These are phyloP conservation scores for Drosophila prolongata DNA, from an alignment of 2,888 invertebrate species.

Conservation along the genomic window DNA sequence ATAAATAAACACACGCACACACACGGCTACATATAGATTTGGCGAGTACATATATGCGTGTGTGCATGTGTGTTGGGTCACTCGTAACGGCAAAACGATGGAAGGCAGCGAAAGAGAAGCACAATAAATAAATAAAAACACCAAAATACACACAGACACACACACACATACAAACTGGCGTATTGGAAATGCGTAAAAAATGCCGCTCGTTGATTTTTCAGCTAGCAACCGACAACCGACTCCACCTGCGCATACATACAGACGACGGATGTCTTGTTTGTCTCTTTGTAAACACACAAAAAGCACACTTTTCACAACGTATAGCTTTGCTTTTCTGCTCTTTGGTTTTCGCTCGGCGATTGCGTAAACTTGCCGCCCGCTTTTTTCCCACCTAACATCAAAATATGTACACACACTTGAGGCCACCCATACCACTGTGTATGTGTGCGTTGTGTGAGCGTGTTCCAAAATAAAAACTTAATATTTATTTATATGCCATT, in stretches of 20 bases:
- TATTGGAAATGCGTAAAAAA: slow-evolving; percentile 80
- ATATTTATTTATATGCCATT: slow-evolving; percentile 50
- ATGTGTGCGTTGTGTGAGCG: slow-evolving; percentile 54
- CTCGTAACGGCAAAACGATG: slow-evolving; percentile 60
- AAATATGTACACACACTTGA: slow-evolving; percentile 72
- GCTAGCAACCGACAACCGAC: slow-evolving; percentile 78
- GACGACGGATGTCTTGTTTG: slow-evolving; percentile 61
- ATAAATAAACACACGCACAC: slow-evolving; percentile 65
- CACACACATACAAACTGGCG: slow-evolving; percentile 48
- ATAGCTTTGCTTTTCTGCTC: slow-evolving; percentile 27
- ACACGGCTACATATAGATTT: slow-evolving; percentile 16
- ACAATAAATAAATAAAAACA: slow-evolving; percentile 79
- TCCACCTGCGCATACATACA: slow-evolving; percentile 68
- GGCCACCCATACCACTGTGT: slow-evolving; percentile 25
- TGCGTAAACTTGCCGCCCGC: slow-evolving; percentile 80
- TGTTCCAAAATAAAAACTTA: slow-evolving; percentile 67
- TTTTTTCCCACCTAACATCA: slow-evolving; percentile 74
- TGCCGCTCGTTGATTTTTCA: slow-evolving; percentile 80
- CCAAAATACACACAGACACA: slow-evolving; percentile 62
- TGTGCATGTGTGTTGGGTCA: slow-evolving; percentile 60
- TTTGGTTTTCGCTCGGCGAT: slow-evolving; percentile 64
- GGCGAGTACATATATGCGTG: slow-evolving; percentile 19
- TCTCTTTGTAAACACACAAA: slow-evolving; percentile 72
- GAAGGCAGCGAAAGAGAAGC: slow-evolving; percentile 72
- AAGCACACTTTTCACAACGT: slow-evolving; percentile 78